Percentiles rank a stretch among this genome's conserved stretches.
Evolutionary conservation across 2,113 vertebrate genomes (phyloP).

Genomic region (Morone chrysops): DNA sequence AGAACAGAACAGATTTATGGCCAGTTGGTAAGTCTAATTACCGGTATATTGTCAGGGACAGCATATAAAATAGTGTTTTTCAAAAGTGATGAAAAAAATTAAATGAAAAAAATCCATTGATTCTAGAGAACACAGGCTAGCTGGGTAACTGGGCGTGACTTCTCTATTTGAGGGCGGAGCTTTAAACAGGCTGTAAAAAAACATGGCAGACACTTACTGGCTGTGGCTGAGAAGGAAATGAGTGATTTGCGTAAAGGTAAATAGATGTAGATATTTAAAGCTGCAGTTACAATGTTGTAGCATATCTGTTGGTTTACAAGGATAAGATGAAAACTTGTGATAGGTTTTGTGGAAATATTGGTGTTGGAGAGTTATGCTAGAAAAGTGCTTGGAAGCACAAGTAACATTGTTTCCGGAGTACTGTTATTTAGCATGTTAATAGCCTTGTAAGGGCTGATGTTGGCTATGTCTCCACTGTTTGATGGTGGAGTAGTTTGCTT

Average conservation of each 20-base stretch:
- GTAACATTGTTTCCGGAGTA: not conserved
- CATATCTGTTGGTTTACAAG: not conserved
- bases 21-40: too few species aligned
- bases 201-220: not conserved
- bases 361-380: not conserved
- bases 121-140: not conserved
- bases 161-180: not conserved
- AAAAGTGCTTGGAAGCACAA: not conserved
- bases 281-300: not conserved
- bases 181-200: not conserved
- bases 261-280: not conserved
- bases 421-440: constrained; percentile 24
- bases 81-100: too few species aligned
- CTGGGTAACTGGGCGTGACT: not conserved
- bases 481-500: constrained; percentile 7
- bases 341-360: not conserved
- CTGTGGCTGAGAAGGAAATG: not conserved
- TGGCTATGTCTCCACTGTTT: constrained; percentile 9
- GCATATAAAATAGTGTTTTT: too few species aligned
- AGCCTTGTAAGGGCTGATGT: constrained; percentile 15
- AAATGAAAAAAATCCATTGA: not conserved
- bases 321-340: not conserved
- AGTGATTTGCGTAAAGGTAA: not conserved
- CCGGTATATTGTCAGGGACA: too few species aligned
- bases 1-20: too few species aligned